phyloP scores from a whole-genome alignment of 2,888 invertebrate genomes.

The Ophion costatus region DNA sequence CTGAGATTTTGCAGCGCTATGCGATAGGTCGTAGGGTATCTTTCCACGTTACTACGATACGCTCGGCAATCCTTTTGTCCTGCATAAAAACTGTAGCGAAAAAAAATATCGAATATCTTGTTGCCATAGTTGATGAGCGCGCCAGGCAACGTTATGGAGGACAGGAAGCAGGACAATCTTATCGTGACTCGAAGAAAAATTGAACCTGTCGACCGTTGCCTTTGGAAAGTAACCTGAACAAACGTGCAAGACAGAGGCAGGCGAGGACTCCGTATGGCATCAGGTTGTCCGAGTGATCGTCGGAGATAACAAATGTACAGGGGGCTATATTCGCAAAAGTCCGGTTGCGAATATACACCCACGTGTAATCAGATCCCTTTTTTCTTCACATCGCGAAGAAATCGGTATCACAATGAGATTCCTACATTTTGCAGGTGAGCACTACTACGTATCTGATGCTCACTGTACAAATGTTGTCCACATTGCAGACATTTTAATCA shows the following conservation, averaged over 20 bases:
- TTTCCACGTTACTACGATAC: slow-evolving; percentile 12
- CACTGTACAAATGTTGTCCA: no score
- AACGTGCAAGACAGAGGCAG: slow-evolving; percentile 43
- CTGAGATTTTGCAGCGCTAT: neutral
- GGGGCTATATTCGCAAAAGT: neutral
- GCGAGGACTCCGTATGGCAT: slow-evolving; percentile 26
- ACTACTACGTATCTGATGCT: no score
- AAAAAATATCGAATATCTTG: slow-evolving; percentile 53
- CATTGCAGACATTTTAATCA: no score
- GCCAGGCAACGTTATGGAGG: slow-evolving; percentile 31
- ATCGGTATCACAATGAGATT: slow-evolving; percentile 32
- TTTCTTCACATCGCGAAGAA: slow-evolving; percentile 44
- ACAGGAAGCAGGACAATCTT: slow-evolving; percentile 75
- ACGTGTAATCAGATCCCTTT: slow-evolving; percentile 51
- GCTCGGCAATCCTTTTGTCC: neutral
- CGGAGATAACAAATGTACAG: slow-evolving; percentile 42
- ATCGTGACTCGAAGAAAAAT: slow-evolving; percentile 79
- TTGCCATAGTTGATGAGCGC: slow-evolving; percentile 50
- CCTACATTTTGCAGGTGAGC: slow-evolving; percentile 5
- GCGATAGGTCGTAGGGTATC: neutral
- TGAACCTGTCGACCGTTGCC: slow-evolving; percentile 74
- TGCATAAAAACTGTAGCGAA: neutral
- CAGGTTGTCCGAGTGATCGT: slow-evolving; percentile 51
- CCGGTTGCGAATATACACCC: neutral
- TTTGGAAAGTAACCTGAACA: slow-evolving; percentile 43